A percentile compares a stretch with the other conserved stretches of the same genome.
Evolutionary conservation across 2,113 vertebrate genomes (phyloP).

Genomic region (Indicator indicator): DNA sequence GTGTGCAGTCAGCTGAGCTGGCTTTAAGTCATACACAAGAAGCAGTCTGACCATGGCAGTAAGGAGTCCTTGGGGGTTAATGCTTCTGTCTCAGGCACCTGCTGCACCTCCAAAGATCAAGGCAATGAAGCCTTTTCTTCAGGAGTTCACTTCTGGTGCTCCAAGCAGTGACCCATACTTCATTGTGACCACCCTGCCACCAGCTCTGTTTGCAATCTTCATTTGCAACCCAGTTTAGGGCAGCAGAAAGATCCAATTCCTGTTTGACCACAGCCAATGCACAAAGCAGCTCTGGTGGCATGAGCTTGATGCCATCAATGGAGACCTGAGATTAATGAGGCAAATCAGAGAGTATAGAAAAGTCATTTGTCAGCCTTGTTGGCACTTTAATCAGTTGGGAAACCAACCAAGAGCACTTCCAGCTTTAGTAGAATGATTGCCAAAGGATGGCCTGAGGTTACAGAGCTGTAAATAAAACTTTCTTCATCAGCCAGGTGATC

Average conservation of each 20-base stretch:
- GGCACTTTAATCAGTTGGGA: slow-evolving; percentile 35
- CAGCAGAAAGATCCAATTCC: neutral
- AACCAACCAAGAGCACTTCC: neutral
- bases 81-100: too few species aligned
- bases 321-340: slow-evolving; percentile 15
- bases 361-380: slow-evolving; percentile 8
- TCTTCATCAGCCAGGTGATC: neutral
- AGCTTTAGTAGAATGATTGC: neutral
- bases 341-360: slow-evolving; percentile 12
- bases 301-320: neutral
- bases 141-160: neutral
- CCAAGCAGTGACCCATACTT: neutral
- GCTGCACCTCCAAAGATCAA: too few species aligned
- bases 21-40: too few species aligned
- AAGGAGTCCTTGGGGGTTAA: too few species aligned
- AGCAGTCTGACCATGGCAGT: too few species aligned
- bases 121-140: too few species aligned
- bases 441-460: neutral
- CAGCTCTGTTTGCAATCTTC: neutral
- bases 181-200: neutral
- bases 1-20: too few species aligned
- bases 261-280: slow-evolving; percentile 9
- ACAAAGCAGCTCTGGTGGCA: neutral
- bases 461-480: neutral
- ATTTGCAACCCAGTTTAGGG: neutral